Conservation (phyloP, 2,113 vertebrate genomes). For the Oryzias melastigma region DNA sequence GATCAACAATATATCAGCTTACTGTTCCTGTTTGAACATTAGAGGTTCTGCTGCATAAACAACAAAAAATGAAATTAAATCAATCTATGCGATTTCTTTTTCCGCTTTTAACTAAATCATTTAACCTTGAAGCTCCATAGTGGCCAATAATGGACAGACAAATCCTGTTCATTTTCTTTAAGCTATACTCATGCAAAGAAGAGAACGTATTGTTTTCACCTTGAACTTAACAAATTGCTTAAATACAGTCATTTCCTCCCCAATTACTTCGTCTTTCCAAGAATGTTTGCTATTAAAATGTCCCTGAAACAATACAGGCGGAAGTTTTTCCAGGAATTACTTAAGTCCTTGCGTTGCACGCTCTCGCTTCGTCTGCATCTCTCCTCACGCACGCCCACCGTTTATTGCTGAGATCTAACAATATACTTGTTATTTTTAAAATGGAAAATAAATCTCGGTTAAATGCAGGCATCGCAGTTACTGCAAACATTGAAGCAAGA, state of each 20-base stretch:
- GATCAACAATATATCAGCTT: background rate
- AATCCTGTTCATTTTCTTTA: background rate
- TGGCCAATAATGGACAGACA: background rate
- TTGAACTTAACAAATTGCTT: background rate
- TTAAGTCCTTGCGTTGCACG: constrained; percentile 13
- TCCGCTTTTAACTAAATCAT: background rate
- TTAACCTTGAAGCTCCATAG: background rate
- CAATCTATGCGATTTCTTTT: background rate
- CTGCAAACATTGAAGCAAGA: constrained; percentile 17
- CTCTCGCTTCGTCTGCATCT: constrained; percentile 7
- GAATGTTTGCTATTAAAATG: background rate
- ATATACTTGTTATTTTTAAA: constrained; percentile 56
- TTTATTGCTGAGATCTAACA: constrained; percentile 57
- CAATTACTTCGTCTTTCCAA: constrained; percentile 1
- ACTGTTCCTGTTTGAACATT: background rate
- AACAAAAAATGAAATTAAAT: background rate
- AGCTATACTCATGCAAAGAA: background rate
- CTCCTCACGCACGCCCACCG: constrained; percentile 27
- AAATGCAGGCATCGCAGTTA: constrained; percentile 37
- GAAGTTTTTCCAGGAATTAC: constrained; percentile 25
- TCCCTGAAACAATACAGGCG: constrained; percentile 33
- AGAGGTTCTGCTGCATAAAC: background rate
- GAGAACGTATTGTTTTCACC: background rate
- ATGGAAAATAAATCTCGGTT: constrained; percentile 52
- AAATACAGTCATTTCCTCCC: constrained; percentile 1